Evolutionary conservation across 2,888 invertebrate species (phyloP).

Genomic region (Chromoteleia sp.): DNA sequence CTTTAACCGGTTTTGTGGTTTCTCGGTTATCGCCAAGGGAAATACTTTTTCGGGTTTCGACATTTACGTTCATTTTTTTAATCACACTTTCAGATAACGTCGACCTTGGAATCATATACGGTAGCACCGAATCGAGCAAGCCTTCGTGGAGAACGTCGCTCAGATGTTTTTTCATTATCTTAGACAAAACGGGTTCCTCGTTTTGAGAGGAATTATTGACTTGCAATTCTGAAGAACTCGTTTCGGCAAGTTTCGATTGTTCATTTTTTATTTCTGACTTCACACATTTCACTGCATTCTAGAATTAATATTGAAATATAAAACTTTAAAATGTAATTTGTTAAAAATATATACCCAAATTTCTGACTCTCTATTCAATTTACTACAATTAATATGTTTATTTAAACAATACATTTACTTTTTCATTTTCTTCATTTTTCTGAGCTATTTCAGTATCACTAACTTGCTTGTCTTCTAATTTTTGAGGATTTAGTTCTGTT

Average conservation of each 20-base stretch:
- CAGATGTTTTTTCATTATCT: slow-evolving; percentile 83
- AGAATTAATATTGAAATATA: too few relatives aligned
- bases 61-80: slow-evolving; percentile 85
- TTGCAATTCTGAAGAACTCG: neutral
- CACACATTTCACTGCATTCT: slow-evolving; percentile 3
- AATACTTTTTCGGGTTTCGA: slow-evolving; percentile 86
- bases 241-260: slow-evolving; percentile 5
- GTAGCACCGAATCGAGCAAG: slow-evolving; percentile 92
- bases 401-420: slow-evolving; percentile 6
- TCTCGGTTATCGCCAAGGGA: slow-evolving; percentile 79
- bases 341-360: too few relatives aligned
- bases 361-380: too few relatives aligned
- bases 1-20: slow-evolving; percentile 34
- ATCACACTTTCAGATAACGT: slow-evolving; percentile 86
- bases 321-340: too few relatives aligned
- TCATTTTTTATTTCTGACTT: slow-evolving; percentile 32
- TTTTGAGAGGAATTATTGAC: slow-evolving; percentile 47
- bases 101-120: slow-evolving; percentile 89
- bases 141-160: slow-evolving; percentile 92
- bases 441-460: slow-evolving; percentile 21
- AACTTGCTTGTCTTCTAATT: slow-evolving; percentile 46
- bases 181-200: slow-evolving; percentile 76
- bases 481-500: slow-evolving; percentile 81
- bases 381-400: too few relatives aligned
- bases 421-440: slow-evolving; percentile 19